Evolutionary conservation across 2,797 vertebrate genomes (phyloP).

Genomic region (Sebastes hopkinsi): DNA sequence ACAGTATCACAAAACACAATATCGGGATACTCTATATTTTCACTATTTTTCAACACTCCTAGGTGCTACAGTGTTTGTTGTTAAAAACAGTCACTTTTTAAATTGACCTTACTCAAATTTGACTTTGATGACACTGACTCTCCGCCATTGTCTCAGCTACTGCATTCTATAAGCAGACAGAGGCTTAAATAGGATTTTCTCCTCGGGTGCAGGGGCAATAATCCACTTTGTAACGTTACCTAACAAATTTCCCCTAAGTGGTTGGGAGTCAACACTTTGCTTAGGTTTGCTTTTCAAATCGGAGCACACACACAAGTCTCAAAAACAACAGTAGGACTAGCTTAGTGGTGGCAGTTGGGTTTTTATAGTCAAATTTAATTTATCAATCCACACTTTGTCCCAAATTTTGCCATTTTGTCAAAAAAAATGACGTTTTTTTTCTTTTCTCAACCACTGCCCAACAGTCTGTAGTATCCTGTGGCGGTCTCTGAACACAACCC

Average conservation of each 20-base stretch:
- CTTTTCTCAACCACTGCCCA: background rate
- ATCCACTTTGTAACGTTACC: constrained; percentile 81
- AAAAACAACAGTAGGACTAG: background rate
- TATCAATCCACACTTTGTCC: background rate
- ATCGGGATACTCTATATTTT: no score
- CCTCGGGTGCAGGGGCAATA: constrained; percentile 70
- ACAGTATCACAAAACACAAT: no score
- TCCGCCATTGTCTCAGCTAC: constrained; percentile 51
- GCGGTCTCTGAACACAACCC: constrained; percentile 33
- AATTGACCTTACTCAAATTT: constrained; percentile 67
- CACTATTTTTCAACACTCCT: no score
- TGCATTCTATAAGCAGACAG: constrained; percentile 77
- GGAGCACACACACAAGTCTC: constrained; percentile 11
- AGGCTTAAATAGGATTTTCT: constrained; percentile 82
- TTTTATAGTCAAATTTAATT: background rate
- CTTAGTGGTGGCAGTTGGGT: background rate
- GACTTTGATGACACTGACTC: constrained; percentile 76
- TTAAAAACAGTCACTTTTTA: constrained; percentile 44
- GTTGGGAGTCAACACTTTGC: constrained; percentile 61
- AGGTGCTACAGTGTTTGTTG: constrained; percentile 2
- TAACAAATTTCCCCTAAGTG: constrained; percentile 75
- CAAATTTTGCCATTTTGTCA: background rate
- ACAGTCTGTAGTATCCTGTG: constrained; percentile 16
- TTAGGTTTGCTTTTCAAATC: constrained; percentile 57
- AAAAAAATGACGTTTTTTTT: background rate